A percentile compares a stretch with the other conserved stretches of the same genome.
phyloP scores from a whole-genome alignment of 2,113 vertebrate genomes.

The Orycteropus afer region DNA sequence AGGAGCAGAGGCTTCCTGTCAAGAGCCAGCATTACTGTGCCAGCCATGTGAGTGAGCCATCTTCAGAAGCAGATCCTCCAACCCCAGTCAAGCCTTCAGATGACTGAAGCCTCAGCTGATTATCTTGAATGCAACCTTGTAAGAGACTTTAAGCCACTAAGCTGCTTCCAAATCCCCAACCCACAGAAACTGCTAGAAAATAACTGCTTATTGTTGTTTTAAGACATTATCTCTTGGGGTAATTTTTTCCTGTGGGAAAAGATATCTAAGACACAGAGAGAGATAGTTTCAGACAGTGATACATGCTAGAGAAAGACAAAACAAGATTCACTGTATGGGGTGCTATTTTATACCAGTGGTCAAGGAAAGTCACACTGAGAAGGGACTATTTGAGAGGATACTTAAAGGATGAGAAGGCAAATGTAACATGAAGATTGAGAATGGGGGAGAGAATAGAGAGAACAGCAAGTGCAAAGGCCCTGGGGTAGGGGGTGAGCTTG shows the following conservation, averaged over 20 bases:
- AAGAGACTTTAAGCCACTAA: background rate
- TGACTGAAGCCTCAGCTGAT: background rate
- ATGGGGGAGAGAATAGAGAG: background rate
- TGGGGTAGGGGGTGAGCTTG: background rate
- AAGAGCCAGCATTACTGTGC: background rate
- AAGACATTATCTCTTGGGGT: background rate
- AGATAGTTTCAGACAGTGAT: background rate
- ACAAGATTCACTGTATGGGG: background rate
- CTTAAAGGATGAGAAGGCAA: background rate
- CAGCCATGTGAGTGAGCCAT: accelerated
- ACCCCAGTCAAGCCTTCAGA: background rate
- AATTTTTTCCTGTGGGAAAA: background rate
- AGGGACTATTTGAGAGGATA: background rate
- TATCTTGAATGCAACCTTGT: background rate
- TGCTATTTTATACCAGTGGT: background rate
- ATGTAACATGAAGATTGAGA: background rate
- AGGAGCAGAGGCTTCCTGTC: background rate
- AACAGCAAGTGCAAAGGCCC: background rate
- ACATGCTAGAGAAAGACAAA: background rate
- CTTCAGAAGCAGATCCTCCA: background rate
- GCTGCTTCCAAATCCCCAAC: background rate
- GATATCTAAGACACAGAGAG: background rate
- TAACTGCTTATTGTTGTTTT: too few relatives aligned
- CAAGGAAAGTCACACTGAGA: background rate
- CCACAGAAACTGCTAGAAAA: too few relatives aligned